Percentiles rank a stretch among this genome's conserved stretches.
phyloP scores from a whole-genome alignment of 1,140 invertebrate species.

The Prorops nasuta region DNA sequence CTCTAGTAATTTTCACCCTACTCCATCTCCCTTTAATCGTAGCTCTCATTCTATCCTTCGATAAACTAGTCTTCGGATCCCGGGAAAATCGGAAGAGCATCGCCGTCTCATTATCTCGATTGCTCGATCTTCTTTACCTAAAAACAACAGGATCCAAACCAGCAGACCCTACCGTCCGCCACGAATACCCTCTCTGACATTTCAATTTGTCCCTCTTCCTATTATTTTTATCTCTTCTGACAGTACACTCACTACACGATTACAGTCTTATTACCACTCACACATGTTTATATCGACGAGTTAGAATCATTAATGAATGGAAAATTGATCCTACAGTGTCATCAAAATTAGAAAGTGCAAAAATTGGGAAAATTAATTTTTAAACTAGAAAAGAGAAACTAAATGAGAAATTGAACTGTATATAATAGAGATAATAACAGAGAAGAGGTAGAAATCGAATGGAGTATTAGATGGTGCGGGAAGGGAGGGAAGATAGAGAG shows the following conservation, averaged over 20 bases:
- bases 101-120: conserved; percentile 42
- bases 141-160: conserved; percentile 23
- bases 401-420: too few relatives aligned
- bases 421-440: too few relatives aligned
- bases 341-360: too few relatives aligned
- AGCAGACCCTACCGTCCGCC: neutral
- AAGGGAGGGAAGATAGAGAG: conserved; percentile 10
- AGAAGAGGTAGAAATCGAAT: neutral
- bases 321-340: too few relatives aligned
- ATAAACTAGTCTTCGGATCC: conserved; percentile 11
- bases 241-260: too few relatives aligned
- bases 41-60: conserved; percentile 6
- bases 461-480: neutral
- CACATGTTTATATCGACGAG: too few relatives aligned
- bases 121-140: conserved; percentile 26
- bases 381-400: too few relatives aligned
- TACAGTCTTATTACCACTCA: too few relatives aligned
- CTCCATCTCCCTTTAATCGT: conserved; percentile 1
- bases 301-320: too few relatives aligned
- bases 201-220: conserved; percentile 23
- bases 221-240: conserved; percentile 22
- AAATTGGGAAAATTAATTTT: too few relatives aligned
- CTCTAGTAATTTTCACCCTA: neutral
- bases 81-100: conserved; percentile 33
- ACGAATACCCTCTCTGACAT: conserved; percentile 12